A percentile compares a stretch with the other conserved stretches of the same genome.
Conservation (phyloP, 1,140 invertebrate species). For the Chelonus insularis region DNA sequence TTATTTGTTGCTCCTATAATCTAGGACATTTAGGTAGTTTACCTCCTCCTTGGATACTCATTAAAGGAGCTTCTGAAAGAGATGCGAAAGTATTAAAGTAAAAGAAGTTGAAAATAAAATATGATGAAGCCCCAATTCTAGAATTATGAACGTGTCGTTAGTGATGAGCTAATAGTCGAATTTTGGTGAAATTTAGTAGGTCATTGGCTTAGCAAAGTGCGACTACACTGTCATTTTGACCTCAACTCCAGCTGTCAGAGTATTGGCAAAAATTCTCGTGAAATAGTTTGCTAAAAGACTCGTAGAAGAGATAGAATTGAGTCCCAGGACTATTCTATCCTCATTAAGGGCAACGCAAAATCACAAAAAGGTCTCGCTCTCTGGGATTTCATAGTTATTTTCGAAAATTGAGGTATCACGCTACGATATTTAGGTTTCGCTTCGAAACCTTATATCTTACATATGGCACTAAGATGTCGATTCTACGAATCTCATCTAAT, state of each 20-base stretch:
- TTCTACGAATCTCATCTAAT: slow-evolving; percentile 26
- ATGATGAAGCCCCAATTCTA: neutral
- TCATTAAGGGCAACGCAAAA: slow-evolving; percentile 14
- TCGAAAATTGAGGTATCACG: slow-evolving; percentile 34
- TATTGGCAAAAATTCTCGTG: slow-evolving; percentile 17
- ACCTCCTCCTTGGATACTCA: neutral
- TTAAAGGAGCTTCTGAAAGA: neutral
- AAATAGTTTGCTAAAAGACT: slow-evolving; percentile 13
- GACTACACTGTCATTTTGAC: slow-evolving; percentile 21
- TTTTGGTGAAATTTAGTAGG: slow-evolving; percentile 20
- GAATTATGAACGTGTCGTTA: slow-evolving; percentile 15
- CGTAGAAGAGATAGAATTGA: neutral
- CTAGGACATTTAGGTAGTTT: slow-evolving; percentile 42
- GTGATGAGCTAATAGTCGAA: slow-evolving; percentile 3
- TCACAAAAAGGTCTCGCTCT: slow-evolving; percentile 13
- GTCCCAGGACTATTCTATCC: slow-evolving; percentile 15
- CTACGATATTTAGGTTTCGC: slow-evolving; percentile 12
- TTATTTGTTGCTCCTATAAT: slow-evolving; percentile 41
- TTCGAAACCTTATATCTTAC: slow-evolving; percentile 22
- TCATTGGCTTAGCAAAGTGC: slow-evolving; percentile 4
- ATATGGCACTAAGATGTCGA: slow-evolving; percentile 16
- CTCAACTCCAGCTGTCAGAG: slow-evolving; percentile 21
- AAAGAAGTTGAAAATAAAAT: neutral
- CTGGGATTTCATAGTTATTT: slow-evolving; percentile 33
- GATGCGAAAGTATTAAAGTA: neutral